Base-by-base conservation (phyloP, 2,797 vertebrate species). In the Mormyrus proboscirostris region DNA sequence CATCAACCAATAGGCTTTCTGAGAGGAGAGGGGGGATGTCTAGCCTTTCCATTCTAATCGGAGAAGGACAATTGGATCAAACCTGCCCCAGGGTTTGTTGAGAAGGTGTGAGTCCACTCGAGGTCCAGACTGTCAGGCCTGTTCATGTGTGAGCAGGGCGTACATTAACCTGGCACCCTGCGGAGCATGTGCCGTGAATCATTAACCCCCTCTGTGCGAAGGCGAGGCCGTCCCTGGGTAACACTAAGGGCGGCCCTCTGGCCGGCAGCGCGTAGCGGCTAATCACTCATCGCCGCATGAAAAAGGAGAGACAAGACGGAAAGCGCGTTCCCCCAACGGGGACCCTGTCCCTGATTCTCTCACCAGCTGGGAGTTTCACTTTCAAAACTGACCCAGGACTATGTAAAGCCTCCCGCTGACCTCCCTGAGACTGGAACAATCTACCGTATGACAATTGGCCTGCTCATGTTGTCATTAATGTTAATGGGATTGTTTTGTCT, bases 161-260 rank as follows among this genome's bases (percentile, higher is more conserved):
- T 87, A 89, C 83, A 89, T 89, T 89, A 89, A 89, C 89, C 84
- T 10, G 49, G 29, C 50, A 7, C 33, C 41, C 44, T 9, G 2
- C 6, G 1, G 73, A 65, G 22, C 12, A 25, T 9, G 16, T 38
- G 38, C 33, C 7, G 50, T 86, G 38, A 89, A 89, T 89, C 16
- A 89, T 89, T 87, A 89, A 89, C 83, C 88, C 83, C 57, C 50
- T 7, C 44, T 44, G 76, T 47, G 76, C 41, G 2, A 2, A n/a
- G n/a, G 19, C 76, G 9, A 83, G 16, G n/a, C 76, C 14, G 41
- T 84, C 8, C 19, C 41, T 49, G 82, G 22, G 41, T 25, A 51
- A 84, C n/a, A 29, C 82, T 49, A 44, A 84, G 82, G 22, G n/a
- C 22, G 41, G 22, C 41, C 82, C 47, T 29, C n/a, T 2, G 41